Conservation (phyloP, 2,113 vertebrate genomes). For the Hiodon alosoides region DNA sequence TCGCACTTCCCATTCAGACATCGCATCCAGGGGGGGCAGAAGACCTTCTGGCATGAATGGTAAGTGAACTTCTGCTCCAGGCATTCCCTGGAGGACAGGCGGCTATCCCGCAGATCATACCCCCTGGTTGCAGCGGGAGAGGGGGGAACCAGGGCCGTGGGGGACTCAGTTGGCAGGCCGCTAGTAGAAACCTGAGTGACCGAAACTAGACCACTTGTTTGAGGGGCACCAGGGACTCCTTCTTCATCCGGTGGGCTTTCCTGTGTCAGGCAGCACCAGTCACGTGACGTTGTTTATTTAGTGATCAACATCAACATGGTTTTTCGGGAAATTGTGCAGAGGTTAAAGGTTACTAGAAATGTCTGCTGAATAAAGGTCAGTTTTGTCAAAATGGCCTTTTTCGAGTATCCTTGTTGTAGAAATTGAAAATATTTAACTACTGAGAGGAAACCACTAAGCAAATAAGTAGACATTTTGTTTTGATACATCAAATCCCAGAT, state of each 20-base stretch:
- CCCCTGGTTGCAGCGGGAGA: neutral
- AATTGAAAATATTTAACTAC: neutral
- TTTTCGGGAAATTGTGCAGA: neutral
- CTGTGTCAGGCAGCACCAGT: neutral
- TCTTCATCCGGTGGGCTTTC: neutral
- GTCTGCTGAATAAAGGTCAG: neutral
- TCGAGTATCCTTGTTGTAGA: neutral
- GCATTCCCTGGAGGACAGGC: constrained; percentile 44
- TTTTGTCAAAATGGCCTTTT: neutral
- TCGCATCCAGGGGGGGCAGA: constrained; percentile 73
- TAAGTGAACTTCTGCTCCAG: constrained; percentile 55
- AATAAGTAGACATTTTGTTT: no score
- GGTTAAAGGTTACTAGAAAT: neutral
- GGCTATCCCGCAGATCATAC: neutral
- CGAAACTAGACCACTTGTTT: neutral
- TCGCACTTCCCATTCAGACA: constrained; percentile 60
- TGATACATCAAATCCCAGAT: no score
- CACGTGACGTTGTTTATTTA: no score
- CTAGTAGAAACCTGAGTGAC: neutral
- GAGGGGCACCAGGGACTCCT: neutral
- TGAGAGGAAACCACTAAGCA: no score
- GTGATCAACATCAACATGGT: no score
- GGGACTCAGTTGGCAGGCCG: neutral
- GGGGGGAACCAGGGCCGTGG: neutral
- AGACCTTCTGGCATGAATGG: constrained; percentile 68